A percentile compares a stretch with the other conserved stretches of the same genome.
Evolutionary conservation across 1,140 invertebrate genomes (phyloP).

Genomic region (Xylocopa sonorina): DNA sequence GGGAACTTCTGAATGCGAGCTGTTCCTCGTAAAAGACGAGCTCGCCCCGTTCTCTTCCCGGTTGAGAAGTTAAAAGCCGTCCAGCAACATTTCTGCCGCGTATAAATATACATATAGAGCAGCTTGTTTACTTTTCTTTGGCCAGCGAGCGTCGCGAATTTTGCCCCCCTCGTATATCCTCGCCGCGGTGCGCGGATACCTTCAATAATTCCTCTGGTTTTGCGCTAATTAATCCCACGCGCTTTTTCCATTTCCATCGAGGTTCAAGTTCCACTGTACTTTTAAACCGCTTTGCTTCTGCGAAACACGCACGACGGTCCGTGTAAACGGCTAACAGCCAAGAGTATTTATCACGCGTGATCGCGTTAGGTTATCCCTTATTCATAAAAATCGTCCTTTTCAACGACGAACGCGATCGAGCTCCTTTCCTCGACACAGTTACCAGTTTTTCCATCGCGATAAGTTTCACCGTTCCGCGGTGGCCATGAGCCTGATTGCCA

Average conservation of each 20-base stretch:
- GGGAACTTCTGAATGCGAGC: conserved; percentile 30
- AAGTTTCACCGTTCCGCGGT: background rate
- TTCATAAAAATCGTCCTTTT: too few species aligned
- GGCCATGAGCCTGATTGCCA: background rate
- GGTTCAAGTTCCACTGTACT: background rate
- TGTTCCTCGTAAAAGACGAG: conserved; percentile 38
- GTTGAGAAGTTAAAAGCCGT: conserved; percentile 42
- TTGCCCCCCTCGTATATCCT: background rate
- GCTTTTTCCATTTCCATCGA: background rate
- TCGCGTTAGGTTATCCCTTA: too few species aligned
- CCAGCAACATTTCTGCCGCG: conserved; percentile 41
- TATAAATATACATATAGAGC: conserved; percentile 15
- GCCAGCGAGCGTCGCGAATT: conserved; percentile 1
- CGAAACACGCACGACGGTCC: too few species aligned
- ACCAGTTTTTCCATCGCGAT: background rate
- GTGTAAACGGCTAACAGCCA: too few species aligned
- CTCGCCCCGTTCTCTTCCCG: conserved; percentile 20
- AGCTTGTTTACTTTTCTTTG: conserved; percentile 37
- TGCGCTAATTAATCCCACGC: background rate
- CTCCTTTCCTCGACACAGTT: background rate
- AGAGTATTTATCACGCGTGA: too few species aligned
- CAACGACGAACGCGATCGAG: background rate
- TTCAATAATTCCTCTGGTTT: conserved; percentile 2
- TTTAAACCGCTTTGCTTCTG: background rate
- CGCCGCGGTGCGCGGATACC: background rate